Conservation (phyloP, 1,140 invertebrate genomes). For the Theocolax elegans region DNA sequence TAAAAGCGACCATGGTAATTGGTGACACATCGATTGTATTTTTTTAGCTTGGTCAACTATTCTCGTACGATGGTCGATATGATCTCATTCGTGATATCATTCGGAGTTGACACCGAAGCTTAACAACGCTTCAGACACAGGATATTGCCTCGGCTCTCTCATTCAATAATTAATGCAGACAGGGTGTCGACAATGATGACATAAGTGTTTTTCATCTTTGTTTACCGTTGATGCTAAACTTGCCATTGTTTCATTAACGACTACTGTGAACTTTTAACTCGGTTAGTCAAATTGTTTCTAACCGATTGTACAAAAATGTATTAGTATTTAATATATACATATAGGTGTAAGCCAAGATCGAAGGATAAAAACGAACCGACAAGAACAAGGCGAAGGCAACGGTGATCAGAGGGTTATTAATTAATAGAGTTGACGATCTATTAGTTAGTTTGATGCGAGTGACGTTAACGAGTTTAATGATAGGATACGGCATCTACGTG, state of each 20-base stretch:
- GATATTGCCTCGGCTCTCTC: conserved; percentile 62
- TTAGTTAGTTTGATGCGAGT: conserved; percentile 63
- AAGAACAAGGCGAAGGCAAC: too few relatives aligned
- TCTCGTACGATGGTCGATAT: background rate
- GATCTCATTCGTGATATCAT: conserved; percentile 35
- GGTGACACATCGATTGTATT: conserved; percentile 33
- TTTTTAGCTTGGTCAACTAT: conserved; percentile 5
- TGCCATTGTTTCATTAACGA: too few relatives aligned
- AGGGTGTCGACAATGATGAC: background rate
- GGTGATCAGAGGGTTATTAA: too few relatives aligned
- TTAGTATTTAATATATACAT: too few relatives aligned
- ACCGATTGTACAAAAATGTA: too few relatives aligned
- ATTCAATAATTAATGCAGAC: conserved; percentile 60
- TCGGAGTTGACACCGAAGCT: conserved; percentile 18
- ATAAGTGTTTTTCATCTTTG: background rate
- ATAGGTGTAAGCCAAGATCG: too few relatives aligned
- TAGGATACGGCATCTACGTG: conserved; percentile 65
- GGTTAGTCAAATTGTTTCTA: too few relatives aligned
- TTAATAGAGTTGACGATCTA: conserved; percentile 67
- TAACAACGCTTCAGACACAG: conserved; percentile 53
- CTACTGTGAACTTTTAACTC: too few relatives aligned
- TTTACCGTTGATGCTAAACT: conserved; percentile 30
- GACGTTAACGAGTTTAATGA: conserved; percentile 65
- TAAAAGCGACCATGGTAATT: background rate
- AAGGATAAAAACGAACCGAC: too few relatives aligned